Conservation (phyloP, 2,888 invertebrate species). For the Macrophya alboannulata region DNA sequence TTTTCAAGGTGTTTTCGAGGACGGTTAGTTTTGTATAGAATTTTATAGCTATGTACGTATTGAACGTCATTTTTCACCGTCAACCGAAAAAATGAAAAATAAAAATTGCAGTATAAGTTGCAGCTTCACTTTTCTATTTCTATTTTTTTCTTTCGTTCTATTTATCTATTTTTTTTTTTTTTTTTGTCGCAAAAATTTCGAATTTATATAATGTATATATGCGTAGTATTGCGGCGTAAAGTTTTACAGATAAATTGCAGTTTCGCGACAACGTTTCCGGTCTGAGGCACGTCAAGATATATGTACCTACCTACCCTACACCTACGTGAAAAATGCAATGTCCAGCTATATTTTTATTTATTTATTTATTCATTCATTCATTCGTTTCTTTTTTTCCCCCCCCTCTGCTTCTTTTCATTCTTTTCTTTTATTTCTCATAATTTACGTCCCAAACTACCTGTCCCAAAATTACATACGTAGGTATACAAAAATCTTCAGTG, state of each 20-base stretch:
- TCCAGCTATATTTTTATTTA: background rate
- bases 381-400: slow-evolving; percentile 6
- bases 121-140: background rate
- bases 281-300: slow-evolving; percentile 36
- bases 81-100: background rate
- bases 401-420: slow-evolving; percentile 5
- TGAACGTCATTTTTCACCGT: slow-evolving; percentile 9
- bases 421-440: background rate
- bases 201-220: slow-evolving; percentile 37
- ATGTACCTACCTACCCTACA: background rate
- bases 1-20: background rate
- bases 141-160: background rate
- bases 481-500: background rate
- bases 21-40: background rate
- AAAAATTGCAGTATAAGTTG: background rate
- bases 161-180: background rate
- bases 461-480: background rate
- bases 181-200: slow-evolving; percentile 19
- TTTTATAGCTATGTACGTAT: background rate
- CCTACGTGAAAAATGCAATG: slow-evolving; percentile 39
- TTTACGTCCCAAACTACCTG: no score
- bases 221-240: slow-evolving; percentile 26
- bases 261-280: slow-evolving; percentile 39
- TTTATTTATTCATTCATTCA: slow-evolving; percentile 27
- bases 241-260: slow-evolving; percentile 47